These are phyloP conservation scores for Bombus turneri DNA, from an alignment of 1,140 invertebrate species.

Conservation along the genomic window DNA sequence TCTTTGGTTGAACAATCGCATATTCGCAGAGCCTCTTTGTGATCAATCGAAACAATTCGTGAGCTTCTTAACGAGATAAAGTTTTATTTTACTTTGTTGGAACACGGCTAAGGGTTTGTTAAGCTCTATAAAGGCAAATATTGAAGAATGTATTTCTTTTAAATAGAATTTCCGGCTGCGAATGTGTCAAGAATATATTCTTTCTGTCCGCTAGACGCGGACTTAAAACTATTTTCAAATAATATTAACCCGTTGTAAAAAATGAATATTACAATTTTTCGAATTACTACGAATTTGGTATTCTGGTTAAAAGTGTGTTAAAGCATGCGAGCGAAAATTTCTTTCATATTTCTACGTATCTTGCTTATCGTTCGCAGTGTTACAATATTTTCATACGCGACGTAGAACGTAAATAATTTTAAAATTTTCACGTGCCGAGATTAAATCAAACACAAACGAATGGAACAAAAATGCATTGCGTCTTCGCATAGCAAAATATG, in stretches of 20 bases:
- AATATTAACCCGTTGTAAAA: no score
- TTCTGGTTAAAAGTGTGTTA: no score
- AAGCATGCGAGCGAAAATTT: no score
- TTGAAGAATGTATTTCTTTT: background rate
- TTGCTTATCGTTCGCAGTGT: background rate
- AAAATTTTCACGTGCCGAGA: background rate
- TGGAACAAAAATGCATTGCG: no score
- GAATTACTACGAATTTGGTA: no score
- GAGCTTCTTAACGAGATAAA: conserved; percentile 7
- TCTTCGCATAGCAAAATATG: background rate
- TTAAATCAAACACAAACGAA: background rate
- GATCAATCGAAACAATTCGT: conserved; percentile 6
- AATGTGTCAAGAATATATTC: background rate
- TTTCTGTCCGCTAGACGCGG: no score
- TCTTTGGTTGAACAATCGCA: no score
- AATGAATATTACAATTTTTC: no score
- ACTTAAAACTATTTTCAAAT: no score
- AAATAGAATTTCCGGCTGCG: background rate
- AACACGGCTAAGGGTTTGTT: background rate
- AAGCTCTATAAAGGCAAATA: background rate
- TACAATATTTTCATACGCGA: background rate
- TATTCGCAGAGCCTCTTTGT: conserved; percentile 1
- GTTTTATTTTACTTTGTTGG: background rate
- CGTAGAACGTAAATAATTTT: background rate
- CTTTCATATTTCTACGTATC: background rate